Evolutionary conservation across 2,113 vertebrate genomes (phyloP).

Genomic region (Hystrix brachyura): DNA sequence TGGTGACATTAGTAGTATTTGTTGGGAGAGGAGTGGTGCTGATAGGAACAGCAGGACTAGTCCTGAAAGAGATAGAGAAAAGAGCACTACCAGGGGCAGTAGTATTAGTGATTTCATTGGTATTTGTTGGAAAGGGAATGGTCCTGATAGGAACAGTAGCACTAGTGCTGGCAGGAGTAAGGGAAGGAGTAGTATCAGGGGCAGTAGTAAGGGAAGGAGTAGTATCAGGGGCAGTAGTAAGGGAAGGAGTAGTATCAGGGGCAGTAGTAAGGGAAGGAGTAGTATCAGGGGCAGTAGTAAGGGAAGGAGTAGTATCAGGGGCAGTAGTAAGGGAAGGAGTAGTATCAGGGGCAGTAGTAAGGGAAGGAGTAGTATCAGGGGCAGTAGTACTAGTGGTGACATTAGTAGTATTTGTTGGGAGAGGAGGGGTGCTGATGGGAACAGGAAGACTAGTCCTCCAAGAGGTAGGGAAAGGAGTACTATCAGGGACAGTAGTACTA

Average conservation of each 20-base stretch:
- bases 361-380: too few species aligned
- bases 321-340: too few species aligned
- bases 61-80: too few species aligned
- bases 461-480: neutral
- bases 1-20: neutral
- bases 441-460: neutral
- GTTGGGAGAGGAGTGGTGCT: neutral
- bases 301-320: too few species aligned
- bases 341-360: too few species aligned
- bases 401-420: neutral
- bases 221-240: neutral
- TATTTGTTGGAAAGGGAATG: accelerated
- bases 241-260: too few species aligned
- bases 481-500: neutral
- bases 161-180: accelerated
- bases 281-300: accelerated
- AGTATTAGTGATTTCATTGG: too few species aligned
- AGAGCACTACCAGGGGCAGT: accelerated
- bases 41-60: too few species aligned
- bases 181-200: accelerated
- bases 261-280: neutral
- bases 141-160: accelerated
- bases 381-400: neutral
- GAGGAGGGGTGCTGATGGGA: neutral
- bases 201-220: neutral